These are phyloP conservation scores for Agrenia bidenticulata DNA, from an alignment of 2,888 invertebrate species.

Conservation along the genomic window DNA sequence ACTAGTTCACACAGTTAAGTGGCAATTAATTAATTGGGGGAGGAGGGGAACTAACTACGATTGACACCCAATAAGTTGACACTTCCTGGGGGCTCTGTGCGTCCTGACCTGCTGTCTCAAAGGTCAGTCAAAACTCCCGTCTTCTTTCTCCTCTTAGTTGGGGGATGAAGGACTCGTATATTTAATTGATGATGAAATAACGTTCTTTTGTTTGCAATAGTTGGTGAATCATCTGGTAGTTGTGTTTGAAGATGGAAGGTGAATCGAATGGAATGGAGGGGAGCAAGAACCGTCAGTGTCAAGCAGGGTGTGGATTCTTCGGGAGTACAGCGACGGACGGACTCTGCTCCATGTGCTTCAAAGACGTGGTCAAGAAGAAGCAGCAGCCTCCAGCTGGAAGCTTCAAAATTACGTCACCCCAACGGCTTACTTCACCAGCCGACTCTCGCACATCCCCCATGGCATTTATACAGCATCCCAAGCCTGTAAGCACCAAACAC, in stretches of 20 bases:
- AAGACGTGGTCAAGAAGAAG: constrained; percentile 64
- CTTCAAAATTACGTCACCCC: constrained; percentile 46
- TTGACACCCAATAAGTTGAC: too few species aligned
- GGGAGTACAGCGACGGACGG: constrained; percentile 97
- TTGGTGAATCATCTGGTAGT: too few species aligned
- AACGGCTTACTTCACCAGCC: constrained; percentile 40
- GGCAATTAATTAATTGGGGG: too few species aligned
- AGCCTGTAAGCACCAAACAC: constrained; percentile 3
- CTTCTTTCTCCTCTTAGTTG: too few species aligned
- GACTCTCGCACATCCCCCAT: constrained; percentile 15
- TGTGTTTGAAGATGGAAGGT: constrained; percentile 46
- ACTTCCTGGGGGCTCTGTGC: too few species aligned
- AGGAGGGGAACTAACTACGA: too few species aligned
- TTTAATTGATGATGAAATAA: too few species aligned
- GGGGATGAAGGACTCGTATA: too few species aligned
- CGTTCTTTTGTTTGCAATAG: too few species aligned
- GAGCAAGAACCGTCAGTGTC: constrained; percentile 62
- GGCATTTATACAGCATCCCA: not conserved
- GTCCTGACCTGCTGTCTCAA: too few species aligned
- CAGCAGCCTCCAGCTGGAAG: constrained; percentile 46
- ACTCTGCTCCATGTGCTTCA: constrained; percentile 98
- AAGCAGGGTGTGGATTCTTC: constrained; percentile 98
- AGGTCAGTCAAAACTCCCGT: too few species aligned
- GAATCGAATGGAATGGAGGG: constrained; percentile 48
- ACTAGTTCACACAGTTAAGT: too few species aligned